Evolutionary conservation across 2,113 vertebrate genomes (phyloP).

Genomic region (Paraplagusia blochii): DNA sequence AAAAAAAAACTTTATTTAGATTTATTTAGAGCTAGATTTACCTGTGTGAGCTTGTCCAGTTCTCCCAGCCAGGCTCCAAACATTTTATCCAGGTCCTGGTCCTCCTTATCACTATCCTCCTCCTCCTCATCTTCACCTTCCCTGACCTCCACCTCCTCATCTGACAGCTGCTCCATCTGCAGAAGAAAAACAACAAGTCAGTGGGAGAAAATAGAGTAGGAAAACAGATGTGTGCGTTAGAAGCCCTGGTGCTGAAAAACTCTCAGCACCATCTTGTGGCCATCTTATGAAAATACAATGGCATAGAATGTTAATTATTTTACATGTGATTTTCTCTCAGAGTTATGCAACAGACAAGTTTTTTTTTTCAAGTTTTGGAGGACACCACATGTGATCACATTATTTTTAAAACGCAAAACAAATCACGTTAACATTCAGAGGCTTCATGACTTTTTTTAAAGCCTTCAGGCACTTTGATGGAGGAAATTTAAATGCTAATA

Average conservation of each 20-base stretch:
- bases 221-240: not conserved
- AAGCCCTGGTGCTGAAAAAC: not conserved
- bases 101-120: constrained; percentile 93
- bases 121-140: constrained; percentile 81
- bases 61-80: constrained; percentile 98
- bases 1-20: too few species aligned
- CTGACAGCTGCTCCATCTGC: constrained; percentile 93
- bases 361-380: constrained; percentile 2
- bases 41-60: constrained; percentile 95
- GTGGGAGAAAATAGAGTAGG: too few species aligned
- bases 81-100: constrained; percentile 98
- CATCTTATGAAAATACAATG: not conserved
- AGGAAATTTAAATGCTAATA: not conserved
- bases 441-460: not conserved
- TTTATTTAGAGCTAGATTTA: constrained; percentile 41
- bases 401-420: not conserved
- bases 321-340: too few species aligned
- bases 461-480: not conserved
- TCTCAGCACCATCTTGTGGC: constrained; percentile 37
- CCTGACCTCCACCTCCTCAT: constrained; percentile 91
- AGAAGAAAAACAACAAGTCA: not conserved
- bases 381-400: not conserved
- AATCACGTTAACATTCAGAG: too few species aligned
- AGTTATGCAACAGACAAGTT: not conserved
- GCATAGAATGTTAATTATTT: too few species aligned